Evolutionary conservation across 2,888 invertebrate genomes (phyloP), one percentile per base, ranked within the genome.

Genomic region (Drosophila monieri): DNA sequence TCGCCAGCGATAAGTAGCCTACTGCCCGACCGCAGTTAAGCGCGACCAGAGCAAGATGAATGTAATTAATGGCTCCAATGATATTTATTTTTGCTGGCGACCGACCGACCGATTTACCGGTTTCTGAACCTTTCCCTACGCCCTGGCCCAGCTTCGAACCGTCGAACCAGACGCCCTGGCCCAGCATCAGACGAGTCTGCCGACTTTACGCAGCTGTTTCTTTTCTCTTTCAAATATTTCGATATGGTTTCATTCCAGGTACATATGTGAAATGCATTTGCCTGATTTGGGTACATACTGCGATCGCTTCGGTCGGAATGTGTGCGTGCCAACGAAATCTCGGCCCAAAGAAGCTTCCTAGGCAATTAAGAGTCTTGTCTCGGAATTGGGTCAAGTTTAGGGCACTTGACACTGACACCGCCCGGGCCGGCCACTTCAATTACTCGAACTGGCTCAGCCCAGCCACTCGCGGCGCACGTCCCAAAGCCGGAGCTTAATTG

Each of bases 71-170:
- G 84, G 65, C 66, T 61, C 55, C 52, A 52, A 61, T 69, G 49
- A 73, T 77, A 77, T 76, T 71, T 65, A 54, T 68, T 69, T 49
- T 77, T 57, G 61, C 58, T 73, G 60, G 64, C 32, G 59, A 58
- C 18, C 18, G 18, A 18, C 21, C 21, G 21, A 23, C 66, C 76
- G 70, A 67, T 73, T 78, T 79, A 83, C 88, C 77, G 77, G 83
- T 87, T 88, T 85, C 61, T 73, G 58, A 83, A 80, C 76, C 77
- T 88, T 83, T 76, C 76, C 80, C 86, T 81, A 67, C 64, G 64
- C 62, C 25, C 35, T 21, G 39, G 64, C 62, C 25, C 35, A 27
- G 39, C 21, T 41, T 3, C 21, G n/a, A n/a, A n/a, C n/a, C n/a
- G n/a, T n/a, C n/a, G n/a, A n/a, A n/a, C n/a, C n/a, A n/a, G n/a